phyloP scores from a whole-genome alignment of 1,140 invertebrate genomes.

The Wiebesia pumilae region DNA sequence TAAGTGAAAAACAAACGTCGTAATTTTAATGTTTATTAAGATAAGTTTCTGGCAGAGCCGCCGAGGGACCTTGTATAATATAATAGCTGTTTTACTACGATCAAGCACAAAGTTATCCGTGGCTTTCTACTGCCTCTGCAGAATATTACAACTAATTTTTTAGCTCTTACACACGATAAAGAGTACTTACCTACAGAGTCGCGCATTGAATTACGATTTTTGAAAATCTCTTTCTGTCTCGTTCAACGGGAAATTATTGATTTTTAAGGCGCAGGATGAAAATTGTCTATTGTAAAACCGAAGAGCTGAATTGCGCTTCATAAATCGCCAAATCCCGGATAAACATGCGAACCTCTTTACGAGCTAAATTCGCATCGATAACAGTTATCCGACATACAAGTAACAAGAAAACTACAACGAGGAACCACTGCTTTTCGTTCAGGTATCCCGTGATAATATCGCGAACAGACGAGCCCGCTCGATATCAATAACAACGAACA shows the following conservation, averaged over 20 bases:
- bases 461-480: not conserved
- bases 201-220: not conserved
- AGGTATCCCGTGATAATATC: no score
- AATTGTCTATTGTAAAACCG: not conserved
- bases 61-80: not conserved
- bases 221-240: not conserved
- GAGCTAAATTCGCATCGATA: no score
- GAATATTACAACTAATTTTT: not conserved
- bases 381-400: no score
- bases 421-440: no score
- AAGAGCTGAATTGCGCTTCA: not conserved
- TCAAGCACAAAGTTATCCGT: not conserved
- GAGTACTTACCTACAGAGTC: not conserved
- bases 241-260: no score
- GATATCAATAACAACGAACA: not conserved
- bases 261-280: not conserved
- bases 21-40: not conserved
- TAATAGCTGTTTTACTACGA: constrained; percentile 1
- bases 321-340: not conserved
- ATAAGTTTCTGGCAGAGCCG: not conserved
- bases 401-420: no score
- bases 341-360: no score
- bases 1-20: not conserved
- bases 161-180: not conserved
- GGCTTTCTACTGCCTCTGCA: not conserved